phyloP scores from a whole-genome alignment of 2,888 invertebrate genomes.

The Ormyrus nitidulus region DNA sequence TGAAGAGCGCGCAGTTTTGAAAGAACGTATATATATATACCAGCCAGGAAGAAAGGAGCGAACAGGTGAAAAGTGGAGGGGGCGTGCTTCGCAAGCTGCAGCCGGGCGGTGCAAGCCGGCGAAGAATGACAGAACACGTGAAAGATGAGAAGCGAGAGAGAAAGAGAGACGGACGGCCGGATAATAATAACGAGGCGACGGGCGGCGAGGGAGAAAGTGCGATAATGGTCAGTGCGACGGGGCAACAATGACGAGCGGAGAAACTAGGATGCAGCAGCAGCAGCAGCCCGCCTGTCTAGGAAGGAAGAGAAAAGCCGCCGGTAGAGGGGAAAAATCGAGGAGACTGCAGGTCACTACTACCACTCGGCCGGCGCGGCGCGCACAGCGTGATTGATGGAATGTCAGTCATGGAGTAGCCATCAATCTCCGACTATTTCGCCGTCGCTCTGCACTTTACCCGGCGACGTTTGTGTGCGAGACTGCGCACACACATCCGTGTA shows the following conservation, averaged over 20 bases:
- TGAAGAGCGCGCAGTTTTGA: constrained; percentile 25
- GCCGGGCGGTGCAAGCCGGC: background rate
- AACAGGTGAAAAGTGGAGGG: constrained; percentile 52
- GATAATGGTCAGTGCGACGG: constrained; percentile 42
- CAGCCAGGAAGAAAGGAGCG: constrained; percentile 25
- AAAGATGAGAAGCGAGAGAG: constrained; percentile 41
- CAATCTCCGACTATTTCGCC: constrained; percentile 68
- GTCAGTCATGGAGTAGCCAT: constrained; percentile 74
- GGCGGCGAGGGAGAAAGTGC: constrained; percentile 35
- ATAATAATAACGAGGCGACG: constrained; percentile 39
- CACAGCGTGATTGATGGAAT: constrained; percentile 73
- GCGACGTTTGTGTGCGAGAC: background rate
- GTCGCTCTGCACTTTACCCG: constrained; percentile 47
- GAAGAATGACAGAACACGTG: constrained; percentile 48
- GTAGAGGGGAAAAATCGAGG: background rate
- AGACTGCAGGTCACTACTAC: constrained; percentile 38
- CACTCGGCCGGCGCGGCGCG: constrained; percentile 9
- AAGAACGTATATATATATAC: background rate
- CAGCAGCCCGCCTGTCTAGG: background rate
- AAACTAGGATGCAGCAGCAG: constrained; percentile 31
- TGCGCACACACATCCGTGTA: background rate
- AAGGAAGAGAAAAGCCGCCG: background rate
- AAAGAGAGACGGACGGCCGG: constrained; percentile 5
- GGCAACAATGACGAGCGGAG: constrained; percentile 49
- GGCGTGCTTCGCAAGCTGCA: background rate